Conservation (phyloP, 2,113 vertebrate species). For the Nerophis lumbriciformis region DNA sequence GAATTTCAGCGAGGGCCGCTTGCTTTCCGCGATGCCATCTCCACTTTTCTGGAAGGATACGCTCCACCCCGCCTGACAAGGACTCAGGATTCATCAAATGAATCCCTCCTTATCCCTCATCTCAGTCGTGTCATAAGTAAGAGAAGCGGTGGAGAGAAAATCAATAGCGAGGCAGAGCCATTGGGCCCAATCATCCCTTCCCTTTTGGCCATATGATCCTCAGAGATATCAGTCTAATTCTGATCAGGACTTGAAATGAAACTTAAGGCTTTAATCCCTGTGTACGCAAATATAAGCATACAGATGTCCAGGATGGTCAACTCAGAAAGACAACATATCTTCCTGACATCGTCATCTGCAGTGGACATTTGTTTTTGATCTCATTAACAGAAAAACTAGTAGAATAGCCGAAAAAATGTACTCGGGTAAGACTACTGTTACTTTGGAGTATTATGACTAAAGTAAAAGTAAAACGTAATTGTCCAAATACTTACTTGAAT, state of each 20-base stretch:
- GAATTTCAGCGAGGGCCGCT: conserved; percentile 18
- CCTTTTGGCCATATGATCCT: conserved; percentile 57
- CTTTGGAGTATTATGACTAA: no score
- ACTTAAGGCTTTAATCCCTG: conserved; percentile 59
- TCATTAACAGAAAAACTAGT: no score
- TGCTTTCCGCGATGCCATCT: conserved; percentile 41
- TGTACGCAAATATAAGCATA: conserved; percentile 45
- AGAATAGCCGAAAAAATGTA: no score
- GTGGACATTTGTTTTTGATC: no score
- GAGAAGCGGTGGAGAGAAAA: conserved; percentile 58
- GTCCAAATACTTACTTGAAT: no score
- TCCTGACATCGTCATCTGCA: no score
- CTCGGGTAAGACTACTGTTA: no score
- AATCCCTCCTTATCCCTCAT: conserved; percentile 57
- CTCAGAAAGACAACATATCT: no score
- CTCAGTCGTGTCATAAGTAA: conserved; percentile 63
- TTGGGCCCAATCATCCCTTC: conserved; percentile 55
- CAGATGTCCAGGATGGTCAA: not conserved
- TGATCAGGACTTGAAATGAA: conserved; percentile 47
- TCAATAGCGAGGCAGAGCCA: conserved; percentile 64
- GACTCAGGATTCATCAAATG: conserved; percentile 61
- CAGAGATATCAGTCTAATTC: conserved; percentile 58
- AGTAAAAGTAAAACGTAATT: no score
- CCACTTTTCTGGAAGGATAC: conserved; percentile 45
- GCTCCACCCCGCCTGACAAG: conserved; percentile 56